A percentile compares a stretch with the other conserved stretches of the same genome.
phyloP scores from a whole-genome alignment of 2,888 invertebrate species.

The Epicampocera succincta region DNA sequence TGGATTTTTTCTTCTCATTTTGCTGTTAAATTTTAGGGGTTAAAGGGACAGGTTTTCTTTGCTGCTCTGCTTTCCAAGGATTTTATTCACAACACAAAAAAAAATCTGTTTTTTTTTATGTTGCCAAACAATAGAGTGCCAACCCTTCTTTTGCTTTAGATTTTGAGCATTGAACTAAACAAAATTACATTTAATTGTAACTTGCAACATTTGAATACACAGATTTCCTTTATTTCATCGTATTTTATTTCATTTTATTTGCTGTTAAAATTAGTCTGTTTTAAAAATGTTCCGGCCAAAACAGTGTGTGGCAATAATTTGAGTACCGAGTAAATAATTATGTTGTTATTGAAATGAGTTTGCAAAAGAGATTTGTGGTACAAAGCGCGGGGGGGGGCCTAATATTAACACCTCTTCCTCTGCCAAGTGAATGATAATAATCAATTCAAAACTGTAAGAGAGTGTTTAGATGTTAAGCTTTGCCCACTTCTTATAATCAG shows the following conservation, averaged over 20 bases:
- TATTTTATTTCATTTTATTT: slow-evolving; percentile 33
- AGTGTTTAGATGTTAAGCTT: too few relatives aligned
- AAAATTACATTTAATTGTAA: slow-evolving; percentile 55
- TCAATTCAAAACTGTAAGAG: too few relatives aligned
- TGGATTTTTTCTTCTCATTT: not conserved
- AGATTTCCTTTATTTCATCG: slow-evolving; percentile 26
- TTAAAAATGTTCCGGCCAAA: too few relatives aligned
- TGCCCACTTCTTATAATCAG: too few relatives aligned
- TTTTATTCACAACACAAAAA: slow-evolving; percentile 34
- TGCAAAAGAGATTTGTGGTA: too few relatives aligned
- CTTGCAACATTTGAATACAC: slow-evolving; percentile 55
- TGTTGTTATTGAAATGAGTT: too few relatives aligned
- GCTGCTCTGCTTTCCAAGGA: slow-evolving; percentile 26
- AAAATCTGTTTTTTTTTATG: slow-evolving; percentile 26
- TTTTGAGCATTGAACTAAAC: slow-evolving; percentile 34
- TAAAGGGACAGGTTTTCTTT: slow-evolving; percentile 49
- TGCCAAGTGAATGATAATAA: too few relatives aligned
- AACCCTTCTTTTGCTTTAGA: slow-evolving; percentile 14
- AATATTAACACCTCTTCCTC: too few relatives aligned
- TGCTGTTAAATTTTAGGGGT: slow-evolving; percentile 44
- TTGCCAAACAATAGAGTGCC: slow-evolving; percentile 38
- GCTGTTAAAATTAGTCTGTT: slow-evolving; percentile 43
- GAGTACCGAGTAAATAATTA: too few relatives aligned
- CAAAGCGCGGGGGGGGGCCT: too few relatives aligned
- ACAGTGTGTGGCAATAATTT: too few relatives aligned